These are phyloP conservation scores for Octopus sinensis DNA, from an alignment of 1,140 invertebrate species.

Conservation along the genomic window DNA sequence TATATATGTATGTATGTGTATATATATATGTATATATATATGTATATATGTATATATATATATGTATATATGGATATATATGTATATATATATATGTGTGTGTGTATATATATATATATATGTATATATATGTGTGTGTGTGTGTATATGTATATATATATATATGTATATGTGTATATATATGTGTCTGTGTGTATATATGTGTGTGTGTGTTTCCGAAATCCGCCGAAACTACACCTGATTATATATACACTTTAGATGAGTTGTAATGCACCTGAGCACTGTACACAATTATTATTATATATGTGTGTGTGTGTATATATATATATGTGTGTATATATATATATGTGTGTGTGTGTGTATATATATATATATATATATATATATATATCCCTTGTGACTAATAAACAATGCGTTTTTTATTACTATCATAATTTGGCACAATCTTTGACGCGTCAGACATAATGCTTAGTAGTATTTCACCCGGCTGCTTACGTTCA, in stretches of 20 bases:
- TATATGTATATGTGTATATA: background rate
- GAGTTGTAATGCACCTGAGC: too few species aligned
- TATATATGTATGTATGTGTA: background rate
- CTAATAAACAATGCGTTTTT: too few species aligned
- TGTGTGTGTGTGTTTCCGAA: background rate
- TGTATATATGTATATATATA: conserved; percentile 16
- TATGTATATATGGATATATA: background rate
- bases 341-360: conserved; percentile 12
- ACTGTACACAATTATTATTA: too few species aligned
- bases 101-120: background rate
- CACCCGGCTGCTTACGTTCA: too few species aligned
- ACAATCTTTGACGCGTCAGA: too few species aligned
- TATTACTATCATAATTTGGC: too few species aligned
- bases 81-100: background rate
- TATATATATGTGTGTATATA: conserved; percentile 8
- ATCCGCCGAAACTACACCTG: too few species aligned
- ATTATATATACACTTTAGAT: too few species aligned
- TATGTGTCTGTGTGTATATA: background rate
- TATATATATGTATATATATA: background rate
- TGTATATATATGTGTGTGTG: conserved; percentile 6
- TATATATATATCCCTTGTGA: background rate
- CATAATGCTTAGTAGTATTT: too few species aligned
- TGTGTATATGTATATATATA: conserved; percentile 19
- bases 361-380: background rate
- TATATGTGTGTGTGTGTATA: too few species aligned